A percentile compares a stretch with the other conserved stretches of the same genome.
Evolutionary conservation across 2,888 invertebrate genomes (phyloP).

Genomic region (Oligia latruncula): DNA sequence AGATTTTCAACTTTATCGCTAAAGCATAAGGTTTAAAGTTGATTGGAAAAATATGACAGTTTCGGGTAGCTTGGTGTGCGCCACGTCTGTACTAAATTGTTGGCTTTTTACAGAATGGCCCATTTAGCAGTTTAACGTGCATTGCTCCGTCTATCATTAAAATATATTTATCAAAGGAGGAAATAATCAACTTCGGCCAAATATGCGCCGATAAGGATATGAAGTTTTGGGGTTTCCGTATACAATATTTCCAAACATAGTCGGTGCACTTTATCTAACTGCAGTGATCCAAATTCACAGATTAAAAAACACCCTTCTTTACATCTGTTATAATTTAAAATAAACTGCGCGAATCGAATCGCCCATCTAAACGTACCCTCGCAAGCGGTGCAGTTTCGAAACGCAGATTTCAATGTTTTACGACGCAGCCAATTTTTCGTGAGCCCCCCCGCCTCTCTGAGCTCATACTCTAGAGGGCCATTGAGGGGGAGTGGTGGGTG

Average conservation of each 20-base stretch:
- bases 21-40: no score
- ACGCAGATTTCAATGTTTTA: constrained; percentile 85
- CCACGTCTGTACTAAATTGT: background rate
- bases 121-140: constrained; percentile 16
- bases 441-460: constrained; percentile 68
- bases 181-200: background rate
- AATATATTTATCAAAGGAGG: background rate
- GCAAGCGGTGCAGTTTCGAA: constrained; percentile 69
- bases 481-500: constrained; percentile 73
- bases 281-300: constrained; percentile 65
- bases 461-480: constrained; percentile 67
- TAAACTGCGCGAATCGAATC: constrained; percentile 88
- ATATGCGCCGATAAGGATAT: no score
- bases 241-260: background rate
- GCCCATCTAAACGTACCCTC: constrained; percentile 76
- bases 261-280: constrained; percentile 55
- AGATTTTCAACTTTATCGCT: no score
- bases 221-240: background rate
- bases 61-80: no score
- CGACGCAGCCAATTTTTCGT: constrained; percentile 74
- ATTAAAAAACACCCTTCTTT: constrained; percentile 79
- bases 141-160: background rate
- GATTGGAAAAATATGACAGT: no score
- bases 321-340: constrained; percentile 86
- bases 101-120: constrained; percentile 21